Conservation (phyloP, 1,140 invertebrate genomes). For the Gyrodactylus salaris region DNA sequence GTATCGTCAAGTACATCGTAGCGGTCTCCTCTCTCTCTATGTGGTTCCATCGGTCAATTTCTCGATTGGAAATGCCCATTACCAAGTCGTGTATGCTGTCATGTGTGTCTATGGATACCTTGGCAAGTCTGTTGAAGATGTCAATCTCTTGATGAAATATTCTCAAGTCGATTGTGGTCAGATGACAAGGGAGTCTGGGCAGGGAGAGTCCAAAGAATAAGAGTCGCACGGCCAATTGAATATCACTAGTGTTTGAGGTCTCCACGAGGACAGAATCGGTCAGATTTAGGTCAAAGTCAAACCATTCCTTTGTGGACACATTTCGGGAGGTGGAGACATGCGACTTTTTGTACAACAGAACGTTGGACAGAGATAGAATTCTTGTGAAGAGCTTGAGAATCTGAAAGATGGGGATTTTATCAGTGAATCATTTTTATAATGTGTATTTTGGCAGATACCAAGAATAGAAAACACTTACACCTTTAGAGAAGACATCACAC, state of each 20-base stretch:
- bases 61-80: not conserved
- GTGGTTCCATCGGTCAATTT: not conserved
- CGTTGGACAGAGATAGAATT: too few species aligned
- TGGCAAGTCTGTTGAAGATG: not conserved
- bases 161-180: not conserved
- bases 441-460: too few species aligned
- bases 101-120: not conserved
- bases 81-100: not conserved
- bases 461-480: too few species aligned
- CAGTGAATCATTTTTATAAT: too few species aligned
- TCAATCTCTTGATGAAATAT: not conserved
- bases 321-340: too few species aligned
- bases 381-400: too few species aligned
- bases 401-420: too few species aligned
- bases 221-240: not conserved
- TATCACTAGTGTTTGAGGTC: not conserved
- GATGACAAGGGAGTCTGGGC: not conserved
- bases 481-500: too few species aligned
- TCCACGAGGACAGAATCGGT: not conserved
- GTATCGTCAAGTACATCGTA: not conserved
- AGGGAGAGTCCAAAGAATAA: not conserved
- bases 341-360: too few species aligned
- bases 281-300: not conserved
- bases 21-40: not conserved
- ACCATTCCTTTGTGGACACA: not conserved